Evolutionary conservation across 1,140 invertebrate species (phyloP).

Genomic region (Anastrepha obliqua): DNA sequence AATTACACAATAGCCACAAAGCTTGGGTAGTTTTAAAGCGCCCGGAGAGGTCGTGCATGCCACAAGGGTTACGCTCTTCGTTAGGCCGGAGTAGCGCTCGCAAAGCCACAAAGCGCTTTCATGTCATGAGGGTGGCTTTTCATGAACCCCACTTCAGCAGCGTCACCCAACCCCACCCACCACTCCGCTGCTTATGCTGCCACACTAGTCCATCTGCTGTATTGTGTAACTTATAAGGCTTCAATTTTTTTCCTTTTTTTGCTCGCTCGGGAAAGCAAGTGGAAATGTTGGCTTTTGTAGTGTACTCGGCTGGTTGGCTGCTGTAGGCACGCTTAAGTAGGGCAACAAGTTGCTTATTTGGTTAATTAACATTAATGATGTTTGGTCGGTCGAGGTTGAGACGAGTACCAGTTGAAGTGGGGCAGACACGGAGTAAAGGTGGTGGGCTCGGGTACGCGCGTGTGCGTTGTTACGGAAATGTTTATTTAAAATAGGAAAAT

Average conservation of each 20-base stretch:
- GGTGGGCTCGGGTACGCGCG: not conserved
- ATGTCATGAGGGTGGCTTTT: conserved; percentile 15
- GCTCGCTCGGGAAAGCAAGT: conserved; percentile 30
- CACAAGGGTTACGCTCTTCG: not conserved
- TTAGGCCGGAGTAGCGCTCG: not conserved
- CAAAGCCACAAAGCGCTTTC: conserved; percentile 49
- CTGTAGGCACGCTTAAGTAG: conserved; percentile 51
- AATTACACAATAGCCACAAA: not conserved
- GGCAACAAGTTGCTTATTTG: conserved; percentile 56
- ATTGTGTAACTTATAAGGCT: conserved; percentile 44
- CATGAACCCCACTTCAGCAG: not conserved
- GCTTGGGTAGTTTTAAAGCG: not conserved
- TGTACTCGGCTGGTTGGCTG: not conserved
- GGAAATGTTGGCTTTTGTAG: conserved; percentile 41
- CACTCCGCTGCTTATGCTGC: not conserved
- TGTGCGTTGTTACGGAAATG: conserved; percentile 10
- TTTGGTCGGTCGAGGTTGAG: conserved; percentile 38
- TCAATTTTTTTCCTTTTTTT: not conserved
- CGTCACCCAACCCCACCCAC: not conserved
- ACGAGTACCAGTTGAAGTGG: conserved; percentile 35
- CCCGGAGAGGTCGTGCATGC: conserved; percentile 1
- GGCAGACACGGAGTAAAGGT: not conserved
- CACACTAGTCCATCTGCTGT: not conserved
- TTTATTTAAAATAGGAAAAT: conserved; percentile 46
- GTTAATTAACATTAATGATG: conserved; percentile 57